These are phyloP conservation scores for Bombus superbus DNA, from an alignment of 1,140 invertebrate species.

Conservation along the genomic window DNA sequence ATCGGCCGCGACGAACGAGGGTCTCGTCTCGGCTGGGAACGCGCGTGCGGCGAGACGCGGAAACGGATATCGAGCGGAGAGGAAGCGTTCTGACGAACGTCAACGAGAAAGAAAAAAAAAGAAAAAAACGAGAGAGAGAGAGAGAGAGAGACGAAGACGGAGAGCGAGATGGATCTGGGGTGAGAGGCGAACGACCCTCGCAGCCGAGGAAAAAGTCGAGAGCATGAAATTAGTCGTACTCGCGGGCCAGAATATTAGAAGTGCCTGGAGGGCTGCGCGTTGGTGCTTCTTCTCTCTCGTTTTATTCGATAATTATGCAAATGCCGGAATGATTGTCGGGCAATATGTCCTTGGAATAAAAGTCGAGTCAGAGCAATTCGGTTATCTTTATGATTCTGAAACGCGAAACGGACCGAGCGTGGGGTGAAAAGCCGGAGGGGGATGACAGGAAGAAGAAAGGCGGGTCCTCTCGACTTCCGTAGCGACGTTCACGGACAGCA, in stretches of 20 bases:
- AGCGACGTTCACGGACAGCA: slow-evolving; percentile 35
- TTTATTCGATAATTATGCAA: slow-evolving; percentile 83
- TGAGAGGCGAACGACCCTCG: slow-evolving; percentile 45
- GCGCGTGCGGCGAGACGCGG: slow-evolving; percentile 28
- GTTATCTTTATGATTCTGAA: slow-evolving; percentile 81
- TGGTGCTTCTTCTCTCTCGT: slow-evolving; percentile 49
- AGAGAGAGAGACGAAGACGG: not conserved
- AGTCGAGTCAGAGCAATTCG: slow-evolving; percentile 77
- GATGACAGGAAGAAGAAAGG: slow-evolving; percentile 57
- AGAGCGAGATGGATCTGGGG: not conserved
- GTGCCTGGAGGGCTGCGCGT: slow-evolving; percentile 30
- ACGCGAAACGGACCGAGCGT: slow-evolving; percentile 32
- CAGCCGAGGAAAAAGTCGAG: slow-evolving; percentile 63
- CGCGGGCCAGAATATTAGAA: slow-evolving; percentile 54
- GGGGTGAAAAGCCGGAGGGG: slow-evolving; percentile 45
- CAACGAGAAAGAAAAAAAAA: not conserved
- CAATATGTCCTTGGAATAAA: slow-evolving; percentile 81
- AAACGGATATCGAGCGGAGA: slow-evolving; percentile 7
- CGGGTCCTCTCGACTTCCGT: slow-evolving; percentile 35
- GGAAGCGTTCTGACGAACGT: not conserved
- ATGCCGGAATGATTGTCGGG: slow-evolving; percentile 81
- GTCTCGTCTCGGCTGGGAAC: slow-evolving; percentile 40
- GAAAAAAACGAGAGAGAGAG: no score
- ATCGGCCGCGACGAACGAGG: slow-evolving; percentile 60
- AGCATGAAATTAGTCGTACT: slow-evolving; percentile 76